Base-by-base conservation (phyloP, 1,140 invertebrate genomes). In the Parapsyche elsis region DNA sequence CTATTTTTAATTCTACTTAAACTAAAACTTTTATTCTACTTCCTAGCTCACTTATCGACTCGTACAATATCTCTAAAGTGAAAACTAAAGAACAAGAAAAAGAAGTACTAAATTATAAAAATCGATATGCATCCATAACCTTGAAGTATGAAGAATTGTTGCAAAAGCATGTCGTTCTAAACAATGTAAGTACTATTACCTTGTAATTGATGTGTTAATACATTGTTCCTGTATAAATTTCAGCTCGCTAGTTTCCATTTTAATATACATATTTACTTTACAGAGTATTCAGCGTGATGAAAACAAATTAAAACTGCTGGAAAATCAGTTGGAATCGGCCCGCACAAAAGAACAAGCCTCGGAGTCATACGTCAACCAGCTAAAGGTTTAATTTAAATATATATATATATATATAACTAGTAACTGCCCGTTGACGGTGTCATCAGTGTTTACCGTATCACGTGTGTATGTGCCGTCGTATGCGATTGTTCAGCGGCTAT, bases 1-100 rank as follows among this genome's bases (percentile, higher is more conserved):
- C 73, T 16, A 24, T 83, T 76, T 86, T 86, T 45, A 9, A 44
- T 75, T 80, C 80, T n/a, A n/a, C n/a, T n/a, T n/a, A n/a, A n/a
- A n/a, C n/a, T n/a, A n/a, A n/a, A n/a, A n/a, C n/a, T n/a, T n/a
- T n/a, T n/a, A n/a, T n/a, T n/a, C n/a, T n/a, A n/a, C n/a, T n/a
- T n/a, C n/a, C n/a, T n/a, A 88, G 87, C 83, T 84, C 84, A 44
- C 80, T 87, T 5, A 84, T 88, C 10, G 84, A 81, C 80, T 85
- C 86, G 46, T 87, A 83, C 84, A 85, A 84, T 82, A 46, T 78
- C 5, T 84, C 85, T 80, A 86, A 84, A 77, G 84, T 85, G 73
- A 75, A 83, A 75, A 83, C 84, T 16, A 83, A 86, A 59, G 80
- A 85, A 49, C 79, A 83, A 57, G 84, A 87, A 21, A 84, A 84